phyloP scores from a whole-genome alignment of 37 sponge, comb jelly and placozoan species.

The Haliclona indistincta region DNA sequence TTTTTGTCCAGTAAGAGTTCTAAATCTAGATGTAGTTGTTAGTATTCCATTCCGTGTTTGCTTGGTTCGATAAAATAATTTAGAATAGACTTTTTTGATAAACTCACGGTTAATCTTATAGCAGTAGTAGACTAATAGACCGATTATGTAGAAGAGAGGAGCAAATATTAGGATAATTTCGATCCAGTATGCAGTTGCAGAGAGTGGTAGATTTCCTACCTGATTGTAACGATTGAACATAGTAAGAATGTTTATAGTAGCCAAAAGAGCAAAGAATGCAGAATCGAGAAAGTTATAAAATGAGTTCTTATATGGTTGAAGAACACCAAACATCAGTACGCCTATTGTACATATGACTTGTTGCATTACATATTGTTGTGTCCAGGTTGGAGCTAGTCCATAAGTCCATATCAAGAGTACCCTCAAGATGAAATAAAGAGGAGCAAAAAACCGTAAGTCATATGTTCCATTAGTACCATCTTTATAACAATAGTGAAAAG shows the following conservation, averaged over 20 bases:
- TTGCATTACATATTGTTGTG: slow-evolving; percentile 5
- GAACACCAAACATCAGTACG: neutral
- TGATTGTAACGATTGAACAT: neutral
- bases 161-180: neutral
- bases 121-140: too few relatives aligned
- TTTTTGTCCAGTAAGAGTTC: too few relatives aligned
- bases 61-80: too few relatives aligned
- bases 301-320: slow-evolving; percentile 3
- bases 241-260: neutral
- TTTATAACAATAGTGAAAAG: slow-evolving; percentile 6
- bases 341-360: neutral
- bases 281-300: neutral
- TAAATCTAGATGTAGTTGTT: too few relatives aligned
- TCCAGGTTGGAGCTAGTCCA: neutral
- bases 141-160: neutral
- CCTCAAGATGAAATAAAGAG: slow-evolving; percentile 4
- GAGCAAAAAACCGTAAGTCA: neutral
- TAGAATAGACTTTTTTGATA: too few relatives aligned
- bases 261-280: neutral
- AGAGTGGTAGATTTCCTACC: neutral
- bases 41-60: too few relatives aligned
- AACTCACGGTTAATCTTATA: too few relatives aligned
- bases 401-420: neutral
- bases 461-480: slow-evolving; percentile 1
- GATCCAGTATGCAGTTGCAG: neutral